Percentiles rank a stretch among this genome's conserved stretches.
phyloP scores from a whole-genome alignment of 2,888 invertebrate genomes.

The Clusia tigrina region DNA sequence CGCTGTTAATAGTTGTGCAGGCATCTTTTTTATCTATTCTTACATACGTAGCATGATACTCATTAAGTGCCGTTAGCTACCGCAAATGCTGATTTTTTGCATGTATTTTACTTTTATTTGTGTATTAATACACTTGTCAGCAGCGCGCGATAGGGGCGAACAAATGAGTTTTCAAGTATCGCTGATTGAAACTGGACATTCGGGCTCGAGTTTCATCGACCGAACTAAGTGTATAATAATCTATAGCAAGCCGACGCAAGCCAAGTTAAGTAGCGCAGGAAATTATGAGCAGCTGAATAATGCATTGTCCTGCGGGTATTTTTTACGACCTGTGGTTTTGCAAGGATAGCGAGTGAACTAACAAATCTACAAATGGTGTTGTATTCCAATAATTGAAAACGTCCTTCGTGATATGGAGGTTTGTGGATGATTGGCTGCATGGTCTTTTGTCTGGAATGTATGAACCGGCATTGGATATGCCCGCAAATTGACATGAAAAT shows the following conservation, averaged over 20 bases:
- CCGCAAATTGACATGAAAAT: no score
- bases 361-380: background rate
- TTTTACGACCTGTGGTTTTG: background rate
- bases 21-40: background rate
- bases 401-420: background rate
- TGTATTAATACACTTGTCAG: slow-evolving; percentile 7
- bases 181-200: background rate
- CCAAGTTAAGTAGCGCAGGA: background rate
- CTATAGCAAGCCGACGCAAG: background rate
- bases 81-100: background rate
- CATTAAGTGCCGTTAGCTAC: slow-evolving; percentile 53
- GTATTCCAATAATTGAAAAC: slow-evolving; percentile 3
- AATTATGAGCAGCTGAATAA: background rate
- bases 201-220: background rate
- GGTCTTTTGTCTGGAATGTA: no score
- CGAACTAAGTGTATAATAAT: background rate
- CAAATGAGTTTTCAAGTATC: slow-evolving; percentile 9
- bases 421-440: no score
- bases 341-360: background rate
- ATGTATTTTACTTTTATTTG: background rate
- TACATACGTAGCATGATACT: slow-evolving; percentile 48
- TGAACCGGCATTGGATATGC: no score
- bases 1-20: no score
- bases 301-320: slow-evolving; percentile 10
- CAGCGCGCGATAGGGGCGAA: background rate